Conservation (phyloP, 2,113 vertebrate genomes). For the Cariama cristata region DNA sequence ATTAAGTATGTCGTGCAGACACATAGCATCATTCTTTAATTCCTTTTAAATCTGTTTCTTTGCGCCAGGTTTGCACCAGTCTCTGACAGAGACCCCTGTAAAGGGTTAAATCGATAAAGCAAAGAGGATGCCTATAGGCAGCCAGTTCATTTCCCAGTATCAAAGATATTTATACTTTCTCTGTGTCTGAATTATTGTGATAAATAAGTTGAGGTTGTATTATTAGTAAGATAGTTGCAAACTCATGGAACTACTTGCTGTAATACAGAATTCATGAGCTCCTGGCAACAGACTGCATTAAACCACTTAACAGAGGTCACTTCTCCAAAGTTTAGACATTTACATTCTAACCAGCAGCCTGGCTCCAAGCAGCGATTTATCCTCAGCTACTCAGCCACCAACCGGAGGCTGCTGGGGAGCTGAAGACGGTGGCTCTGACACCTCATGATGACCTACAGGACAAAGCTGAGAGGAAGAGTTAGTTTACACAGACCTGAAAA, state of each 20-base stretch:
- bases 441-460: background rate
- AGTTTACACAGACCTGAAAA: background rate
- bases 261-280: slow-evolving; percentile 80
- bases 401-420: background rate
- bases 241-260: slow-evolving; percentile 68
- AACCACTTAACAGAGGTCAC: slow-evolving; percentile 72
- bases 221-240: slow-evolving; percentile 78
- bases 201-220: slow-evolving; percentile 74
- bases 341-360: slow-evolving; percentile 64
- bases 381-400: background rate
- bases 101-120: slow-evolving; percentile 66
- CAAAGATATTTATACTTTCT: slow-evolving; percentile 69
- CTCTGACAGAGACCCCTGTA: background rate
- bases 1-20: background rate
- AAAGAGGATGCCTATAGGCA: slow-evolving; percentile 51
- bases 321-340: slow-evolving; percentile 67
- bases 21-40: background rate
- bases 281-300: slow-evolving; percentile 70
- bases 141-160: slow-evolving; percentile 56
- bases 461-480: background rate
- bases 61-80: background rate
- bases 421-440: background rate
- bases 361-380: slow-evolving; percentile 26
- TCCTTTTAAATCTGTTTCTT: background rate
- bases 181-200: slow-evolving; percentile 74